These are phyloP conservation scores for Sycobia sp. DNA, from an alignment of 1,140 invertebrate species.

Conservation along the genomic window DNA sequence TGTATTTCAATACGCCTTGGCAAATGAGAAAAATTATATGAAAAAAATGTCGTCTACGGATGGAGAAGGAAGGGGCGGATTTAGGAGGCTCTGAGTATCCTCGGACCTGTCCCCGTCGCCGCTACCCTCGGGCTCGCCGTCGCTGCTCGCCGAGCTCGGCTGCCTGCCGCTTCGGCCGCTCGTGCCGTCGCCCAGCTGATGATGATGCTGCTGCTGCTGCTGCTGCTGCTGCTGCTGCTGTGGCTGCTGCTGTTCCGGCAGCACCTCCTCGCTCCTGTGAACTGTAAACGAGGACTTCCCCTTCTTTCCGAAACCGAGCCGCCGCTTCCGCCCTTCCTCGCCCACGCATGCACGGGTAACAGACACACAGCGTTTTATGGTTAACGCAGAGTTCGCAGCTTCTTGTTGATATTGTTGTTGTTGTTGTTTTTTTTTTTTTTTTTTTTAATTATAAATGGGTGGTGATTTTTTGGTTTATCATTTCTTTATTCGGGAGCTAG, in stretches of 20 bases:
- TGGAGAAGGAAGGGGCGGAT: too few relatives aligned
- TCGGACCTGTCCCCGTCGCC: constrained; percentile 80
- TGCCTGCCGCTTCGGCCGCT: constrained; percentile 74
- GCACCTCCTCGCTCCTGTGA: constrained; percentile 92
- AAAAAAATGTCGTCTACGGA: too few relatives aligned
- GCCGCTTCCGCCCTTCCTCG: constrained; percentile 85
- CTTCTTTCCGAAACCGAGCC: constrained; percentile 93
- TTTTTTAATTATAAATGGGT: constrained; percentile 24
- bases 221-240: constrained; percentile 64
- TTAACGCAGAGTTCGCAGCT: constrained; percentile 41
- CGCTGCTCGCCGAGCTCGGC: constrained; percentile 88
- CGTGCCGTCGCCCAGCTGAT: constrained; percentile 63
- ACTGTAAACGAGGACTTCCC: constrained; percentile 93
- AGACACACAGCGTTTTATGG: constrained; percentile 54
- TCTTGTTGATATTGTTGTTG: too few relatives aligned
- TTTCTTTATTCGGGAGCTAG: too few relatives aligned
- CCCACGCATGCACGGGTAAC: constrained; percentile 61
- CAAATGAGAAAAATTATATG: too few relatives aligned
- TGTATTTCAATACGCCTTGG: too few relatives aligned
- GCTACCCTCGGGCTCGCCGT: constrained; percentile 86
- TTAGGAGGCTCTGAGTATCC: too few relatives aligned
- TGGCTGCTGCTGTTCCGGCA: constrained; percentile 69
- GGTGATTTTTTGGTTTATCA: too few relatives aligned
- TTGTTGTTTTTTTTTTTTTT: too few relatives aligned
- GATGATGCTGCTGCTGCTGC: constrained; percentile 73